Evolutionary conservation across 1,140 invertebrate genomes (phyloP).

Genomic region (Drosophila persimilis): DNA sequence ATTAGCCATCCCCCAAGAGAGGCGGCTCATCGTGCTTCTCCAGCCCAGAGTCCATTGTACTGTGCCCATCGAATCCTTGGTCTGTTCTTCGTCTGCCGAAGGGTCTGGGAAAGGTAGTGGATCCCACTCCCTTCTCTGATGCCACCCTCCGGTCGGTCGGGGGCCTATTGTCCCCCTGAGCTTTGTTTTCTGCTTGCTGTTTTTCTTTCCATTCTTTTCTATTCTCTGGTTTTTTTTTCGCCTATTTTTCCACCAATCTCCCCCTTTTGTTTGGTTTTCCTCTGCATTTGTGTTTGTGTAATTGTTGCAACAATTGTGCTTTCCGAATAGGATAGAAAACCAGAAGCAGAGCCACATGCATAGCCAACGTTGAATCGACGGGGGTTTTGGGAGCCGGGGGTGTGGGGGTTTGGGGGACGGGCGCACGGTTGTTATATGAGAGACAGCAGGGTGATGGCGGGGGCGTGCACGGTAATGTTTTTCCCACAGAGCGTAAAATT

Average conservation of each 20-base stretch:
- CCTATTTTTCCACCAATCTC: constrained; percentile 7
- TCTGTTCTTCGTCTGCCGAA: constrained; percentile 37
- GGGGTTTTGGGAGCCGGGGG: too few species aligned
- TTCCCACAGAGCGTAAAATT: constrained; percentile 43
- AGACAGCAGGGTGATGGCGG: not conserved
- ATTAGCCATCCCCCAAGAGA: too few species aligned
- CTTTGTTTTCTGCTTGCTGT: constrained; percentile 42
- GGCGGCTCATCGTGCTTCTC: too few species aligned
- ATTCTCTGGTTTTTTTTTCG: constrained; percentile 3
- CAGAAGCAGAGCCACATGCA: not conserved
- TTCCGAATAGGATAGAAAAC: constrained; percentile 36
- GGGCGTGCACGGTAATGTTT: constrained; percentile 18
- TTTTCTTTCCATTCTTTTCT: constrained; percentile 2
- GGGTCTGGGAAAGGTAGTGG: not conserved
- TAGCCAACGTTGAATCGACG: too few species aligned
- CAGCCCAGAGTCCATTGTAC: constrained; percentile 22
- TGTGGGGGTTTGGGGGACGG: too few species aligned
- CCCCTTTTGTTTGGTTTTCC: constrained; percentile 54
- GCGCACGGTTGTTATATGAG: constrained; percentile 8
- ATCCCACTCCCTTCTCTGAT: not conserved
- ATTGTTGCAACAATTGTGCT: constrained; percentile 74
- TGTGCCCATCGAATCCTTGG: constrained; percentile 34
- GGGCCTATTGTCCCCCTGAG: constrained; percentile 45
- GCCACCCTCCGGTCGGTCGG: not conserved
- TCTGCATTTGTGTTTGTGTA: constrained; percentile 69